Base-by-base conservation (phyloP, 1,140 invertebrate species). In the Hypothenemus hampei region DNA sequence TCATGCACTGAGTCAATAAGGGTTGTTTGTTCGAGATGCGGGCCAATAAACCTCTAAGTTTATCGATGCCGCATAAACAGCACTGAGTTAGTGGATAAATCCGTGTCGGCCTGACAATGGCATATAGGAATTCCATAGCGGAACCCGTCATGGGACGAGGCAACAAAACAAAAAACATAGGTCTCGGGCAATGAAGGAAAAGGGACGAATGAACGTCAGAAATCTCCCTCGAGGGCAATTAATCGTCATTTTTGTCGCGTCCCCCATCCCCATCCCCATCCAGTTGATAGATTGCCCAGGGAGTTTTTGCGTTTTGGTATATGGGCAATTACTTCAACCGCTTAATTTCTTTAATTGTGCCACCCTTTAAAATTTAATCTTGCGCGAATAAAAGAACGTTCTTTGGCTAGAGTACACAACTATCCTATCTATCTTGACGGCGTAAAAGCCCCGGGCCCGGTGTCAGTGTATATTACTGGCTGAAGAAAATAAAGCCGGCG, bases 391-490 rank as follows among this genome's bases (percentile, higher is more conserved):
- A 29, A 29, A 29, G 26, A n/a, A n/a, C 6, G 6, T 7, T 29
- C n/a, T 29, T 7, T 6, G 26, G n/a, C 6, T 6, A n/a, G n/a
- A 29, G 26, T 7, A 29, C 6, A 29, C 6, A 29, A 29, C 26
- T 6, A 29, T 15, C n/a, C 47, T 39, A 49, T 49, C 47, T 49
- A 24, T 49, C 47, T 49, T 37, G 47, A 49, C 47, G 39, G 29
- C 31, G 19, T 49, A 39, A 49, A 49, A 49, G 47, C 33, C 47
- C 47, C 2, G 26, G 44, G 29, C 47, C 22, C n/a, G 21, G 47
- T 49, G 47, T 49, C 47, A 49, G 47, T 49, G 47, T 49, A 49
- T 39, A 49, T 49, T 49, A 49, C 33, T 21, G 44, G 35, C 47
- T 49, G 35, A 49, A 39, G 47, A 49, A 49, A 49, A 49, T 49